Percentiles rank a stretch among this genome's conserved stretches.
These are phyloP conservation scores for Cetoscarus ocellatus DNA, from an alignment of 2,797 vertebrate genomes.

Conservation along the genomic window DNA sequence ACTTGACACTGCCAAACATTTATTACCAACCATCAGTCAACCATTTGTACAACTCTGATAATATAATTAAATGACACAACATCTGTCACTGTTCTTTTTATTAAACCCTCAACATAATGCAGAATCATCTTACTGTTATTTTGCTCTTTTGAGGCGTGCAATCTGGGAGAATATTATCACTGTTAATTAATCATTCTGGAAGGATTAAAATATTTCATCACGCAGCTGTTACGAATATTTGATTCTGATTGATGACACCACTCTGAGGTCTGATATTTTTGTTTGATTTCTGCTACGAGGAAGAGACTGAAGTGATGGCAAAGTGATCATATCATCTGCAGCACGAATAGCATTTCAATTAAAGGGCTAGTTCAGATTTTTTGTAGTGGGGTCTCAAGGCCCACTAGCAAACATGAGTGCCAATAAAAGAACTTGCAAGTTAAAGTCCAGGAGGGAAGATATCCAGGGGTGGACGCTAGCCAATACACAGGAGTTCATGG, in stretches of 20 bases:
- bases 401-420: no score
- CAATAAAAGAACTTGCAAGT: no score
- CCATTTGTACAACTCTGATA: slow-evolving; percentile 21
- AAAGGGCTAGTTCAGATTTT: not conserved
- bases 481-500: no score
- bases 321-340: not conserved
- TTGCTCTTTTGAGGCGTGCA: slow-evolving; percentile 4
- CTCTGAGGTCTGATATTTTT: no score
- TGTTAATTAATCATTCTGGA: not conserved
- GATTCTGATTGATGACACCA: not conserved
- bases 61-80: slow-evolving; percentile 30
- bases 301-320: no score
- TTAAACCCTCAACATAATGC: slow-evolving; percentile 5
- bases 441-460: no score
- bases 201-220: not conserved
- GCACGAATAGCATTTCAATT: not conserved
- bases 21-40: slow-evolving; percentile 40
- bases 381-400: no score
- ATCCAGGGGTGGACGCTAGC: no score
- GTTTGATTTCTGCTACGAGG: no score
- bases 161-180: not conserved
- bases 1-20: slow-evolving; percentile 35
- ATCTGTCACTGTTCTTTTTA: slow-evolving; percentile 19
- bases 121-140: slow-evolving; percentile 33
- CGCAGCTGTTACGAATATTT: not conserved